Evolutionary conservation across 2,797 vertebrate species (phyloP), one percentile per base, ranked within the genome.

Genomic region (Parotocinclus haroldoi): DNA sequence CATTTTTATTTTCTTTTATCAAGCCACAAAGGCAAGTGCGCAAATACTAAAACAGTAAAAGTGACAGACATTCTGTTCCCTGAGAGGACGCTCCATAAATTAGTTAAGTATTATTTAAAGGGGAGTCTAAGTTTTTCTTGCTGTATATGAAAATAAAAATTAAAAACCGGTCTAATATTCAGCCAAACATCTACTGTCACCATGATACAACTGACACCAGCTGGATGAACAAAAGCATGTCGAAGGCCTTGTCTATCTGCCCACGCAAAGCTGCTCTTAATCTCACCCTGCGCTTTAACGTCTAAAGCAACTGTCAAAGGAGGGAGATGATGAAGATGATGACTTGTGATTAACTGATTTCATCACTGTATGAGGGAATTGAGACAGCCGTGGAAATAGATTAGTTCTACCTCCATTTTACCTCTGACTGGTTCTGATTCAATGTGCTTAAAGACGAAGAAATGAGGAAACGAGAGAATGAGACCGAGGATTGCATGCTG

Each of bases 291-390:
- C 87, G 87, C 49, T 89, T 88, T 85, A 83, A 74, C 85, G 80
- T 78, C 75, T 54, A 76, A 78, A 62, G 68, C 36, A 72, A 73
- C 78, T 62, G 68, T 70, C 60, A 71, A 63, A 62, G 62, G 69
- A 72, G 50, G 74, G 62, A 49, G 55, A 49, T 51, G 63, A 74
- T 67, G 54, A 48, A 63, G 63, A 51, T 79, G 82, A 85, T 89
- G 87, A 86, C 85, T 87, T 84, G 82, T 88, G 89, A 90, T 90
- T 90, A 89, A 88, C 88, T 79, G 83, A 90, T 88, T 86, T 86
- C 87, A 85, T 86, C 84, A 82, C 84, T 84, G 83, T 87, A 84
- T 79, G 81, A 77, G 62, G 76, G 87, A 88, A 90, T 90, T 91
- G 89, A 81, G 81, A 88, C 78, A 67, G 80, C 81, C 85, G 78